Evolutionary conservation across 2,888 invertebrate genomes (phyloP).

Genomic region (Dione juno): DNA sequence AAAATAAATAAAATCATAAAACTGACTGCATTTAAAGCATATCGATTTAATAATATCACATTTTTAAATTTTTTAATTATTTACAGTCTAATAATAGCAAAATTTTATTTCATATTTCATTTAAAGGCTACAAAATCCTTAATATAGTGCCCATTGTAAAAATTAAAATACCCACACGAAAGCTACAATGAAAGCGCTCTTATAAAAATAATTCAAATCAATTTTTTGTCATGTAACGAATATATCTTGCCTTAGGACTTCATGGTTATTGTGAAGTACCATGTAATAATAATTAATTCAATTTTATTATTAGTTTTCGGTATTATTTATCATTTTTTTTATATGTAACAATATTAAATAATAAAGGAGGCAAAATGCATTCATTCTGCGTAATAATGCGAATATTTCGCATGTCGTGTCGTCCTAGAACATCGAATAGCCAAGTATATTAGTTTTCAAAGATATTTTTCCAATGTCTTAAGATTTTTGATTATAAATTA

Average conservation of each 20-base stretch:
- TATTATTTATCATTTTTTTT: no score
- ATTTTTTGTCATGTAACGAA: slow-evolving; percentile 9
- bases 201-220: slow-evolving; percentile 47
- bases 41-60: slow-evolving; percentile 39
- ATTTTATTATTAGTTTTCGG: neutral
- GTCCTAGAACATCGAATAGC: neutral
- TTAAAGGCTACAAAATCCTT: slow-evolving; percentile 26
- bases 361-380: slow-evolving; percentile 20
- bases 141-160: slow-evolving; percentile 38
- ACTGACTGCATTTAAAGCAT: slow-evolving; percentile 61
- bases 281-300: neutral
- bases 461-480: neutral
- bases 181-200: slow-evolving; percentile 81
- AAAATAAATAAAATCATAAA: slow-evolving; percentile 47
- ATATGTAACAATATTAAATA: no score
- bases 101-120: slow-evolving; percentile 10
- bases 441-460: slow-evolving; percentile 6
- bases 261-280: neutral
- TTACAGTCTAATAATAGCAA: slow-evolving; percentile 1
- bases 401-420: neutral
- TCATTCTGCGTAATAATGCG: neutral
- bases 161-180: slow-evolving; percentile 57
- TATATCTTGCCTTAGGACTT: slow-evolving; percentile 27
- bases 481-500: no score
- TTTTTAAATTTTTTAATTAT: slow-evolving; percentile 16